phyloP scores from a whole-genome alignment of 2,113 vertebrate genomes.

The Crotalus tigris region DNA sequence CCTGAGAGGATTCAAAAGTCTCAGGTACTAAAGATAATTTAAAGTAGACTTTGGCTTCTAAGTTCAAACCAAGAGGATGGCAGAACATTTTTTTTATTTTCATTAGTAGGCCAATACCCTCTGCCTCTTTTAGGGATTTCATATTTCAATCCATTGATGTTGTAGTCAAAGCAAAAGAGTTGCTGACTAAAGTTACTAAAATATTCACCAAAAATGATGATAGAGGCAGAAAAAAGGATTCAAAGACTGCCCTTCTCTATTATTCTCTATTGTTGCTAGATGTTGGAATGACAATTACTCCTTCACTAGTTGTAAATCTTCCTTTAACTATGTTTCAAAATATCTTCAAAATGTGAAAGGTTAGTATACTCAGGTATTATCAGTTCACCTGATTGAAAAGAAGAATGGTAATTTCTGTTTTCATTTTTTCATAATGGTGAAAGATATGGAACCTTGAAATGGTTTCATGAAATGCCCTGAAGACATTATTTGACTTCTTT shows the following conservation, averaged over 20 bases:
- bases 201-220: background rate
- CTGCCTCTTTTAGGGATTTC: background rate
- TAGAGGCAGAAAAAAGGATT: background rate
- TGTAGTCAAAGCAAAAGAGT: background rate
- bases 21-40: conserved; percentile 30
- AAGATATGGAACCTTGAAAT: background rate
- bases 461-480: background rate
- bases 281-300: background rate
- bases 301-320: background rate
- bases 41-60: conserved; percentile 21
- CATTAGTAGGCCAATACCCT: conserved; percentile 12
- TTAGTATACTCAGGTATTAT: background rate
- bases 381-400: background rate
- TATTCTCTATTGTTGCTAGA: background rate
- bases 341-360: background rate
- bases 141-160: conserved; percentile 18
- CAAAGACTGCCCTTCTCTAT: background rate
- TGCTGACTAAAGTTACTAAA: conserved; percentile 3
- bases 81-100: conserved; percentile 26
- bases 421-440: background rate
- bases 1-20: conserved; percentile 13
- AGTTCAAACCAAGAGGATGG: background rate
- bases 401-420: background rate
- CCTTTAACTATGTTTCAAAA: background rate
- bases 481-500: background rate